phyloP scores from a whole-genome alignment of 2,113 vertebrate species.

The Pelusios castaneus region DNA sequence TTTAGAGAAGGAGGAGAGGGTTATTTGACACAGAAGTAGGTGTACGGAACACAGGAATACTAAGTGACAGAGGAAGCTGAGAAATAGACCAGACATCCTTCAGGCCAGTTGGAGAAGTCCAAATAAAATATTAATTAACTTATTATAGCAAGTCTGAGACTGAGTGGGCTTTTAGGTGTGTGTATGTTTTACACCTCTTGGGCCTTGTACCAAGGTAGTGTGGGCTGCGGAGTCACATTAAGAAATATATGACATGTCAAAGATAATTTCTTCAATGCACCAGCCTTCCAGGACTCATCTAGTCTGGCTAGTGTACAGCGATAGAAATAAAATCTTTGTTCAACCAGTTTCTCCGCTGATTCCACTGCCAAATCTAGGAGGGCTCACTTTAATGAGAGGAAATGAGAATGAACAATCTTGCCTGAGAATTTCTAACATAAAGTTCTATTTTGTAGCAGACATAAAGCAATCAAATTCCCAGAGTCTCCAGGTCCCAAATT shows the following conservation, averaged over 20 bases:
- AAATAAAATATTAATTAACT: no score
- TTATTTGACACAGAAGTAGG: not conserved
- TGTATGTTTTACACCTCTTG: not conserved
- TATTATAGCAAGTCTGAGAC: not conserved
- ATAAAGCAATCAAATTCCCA: not conserved
- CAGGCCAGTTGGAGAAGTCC: not conserved
- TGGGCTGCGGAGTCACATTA: not conserved
- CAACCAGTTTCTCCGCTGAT: not conserved
- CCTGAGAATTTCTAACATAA: not conserved
- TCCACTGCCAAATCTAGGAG: not conserved
- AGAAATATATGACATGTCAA: not conserved
- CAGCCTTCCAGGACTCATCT: not conserved
- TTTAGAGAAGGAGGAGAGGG: not conserved
- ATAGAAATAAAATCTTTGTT: not conserved
- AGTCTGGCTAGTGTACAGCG: not conserved
- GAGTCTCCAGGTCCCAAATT: not conserved
- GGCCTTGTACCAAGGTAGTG: not conserved
- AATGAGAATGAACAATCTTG: not conserved
- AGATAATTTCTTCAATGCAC: not conserved
- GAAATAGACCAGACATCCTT: not conserved
- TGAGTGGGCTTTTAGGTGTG: not conserved
- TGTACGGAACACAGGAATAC: not conserved
- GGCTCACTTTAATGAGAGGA: not conserved
- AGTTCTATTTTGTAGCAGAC: not conserved
- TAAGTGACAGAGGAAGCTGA: not conserved